A percentile compares a stretch with the other conserved stretches of the same genome.
Conservation (phyloP, 1,140 invertebrate species). For the Trichomalopsis sarcophagae region DNA sequence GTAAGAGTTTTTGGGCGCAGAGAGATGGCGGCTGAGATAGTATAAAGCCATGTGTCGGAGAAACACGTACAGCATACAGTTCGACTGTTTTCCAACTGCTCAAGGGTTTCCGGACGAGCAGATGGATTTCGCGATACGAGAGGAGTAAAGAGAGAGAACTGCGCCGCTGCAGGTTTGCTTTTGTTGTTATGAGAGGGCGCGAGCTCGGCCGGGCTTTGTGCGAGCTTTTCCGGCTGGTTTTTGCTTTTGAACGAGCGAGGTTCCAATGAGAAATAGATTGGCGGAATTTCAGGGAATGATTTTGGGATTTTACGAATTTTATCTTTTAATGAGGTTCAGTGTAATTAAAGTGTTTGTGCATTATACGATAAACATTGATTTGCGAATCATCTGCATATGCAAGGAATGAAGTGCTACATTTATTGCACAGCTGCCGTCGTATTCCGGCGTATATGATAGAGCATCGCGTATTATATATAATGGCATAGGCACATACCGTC, state of each 20-base stretch:
- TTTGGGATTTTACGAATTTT: no score
- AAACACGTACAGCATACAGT: background rate
- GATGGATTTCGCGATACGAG: constrained; percentile 44
- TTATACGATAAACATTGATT: no score
- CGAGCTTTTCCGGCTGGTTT: background rate
- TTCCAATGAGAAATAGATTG: background rate
- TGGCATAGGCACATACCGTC: no score
- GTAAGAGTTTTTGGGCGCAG: background rate
- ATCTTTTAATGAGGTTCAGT: no score
- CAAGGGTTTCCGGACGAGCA: constrained; percentile 21
- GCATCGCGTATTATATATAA: no score
- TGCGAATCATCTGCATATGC: no score
- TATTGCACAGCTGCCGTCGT: no score
- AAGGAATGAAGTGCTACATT: no score
- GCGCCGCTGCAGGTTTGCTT: background rate
- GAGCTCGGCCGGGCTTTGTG: background rate
- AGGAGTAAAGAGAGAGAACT: background rate
- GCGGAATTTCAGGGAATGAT: background rate
- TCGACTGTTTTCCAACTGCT: constrained; percentile 34
- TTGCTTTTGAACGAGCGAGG: background rate
- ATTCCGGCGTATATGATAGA: no score
- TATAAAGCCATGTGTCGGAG: background rate
- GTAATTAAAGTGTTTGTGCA: no score
- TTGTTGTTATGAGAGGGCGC: background rate
- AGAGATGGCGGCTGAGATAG: background rate